phyloP scores from a whole-genome alignment of 2,888 invertebrate genomes.

The Noctua janthe region DNA sequence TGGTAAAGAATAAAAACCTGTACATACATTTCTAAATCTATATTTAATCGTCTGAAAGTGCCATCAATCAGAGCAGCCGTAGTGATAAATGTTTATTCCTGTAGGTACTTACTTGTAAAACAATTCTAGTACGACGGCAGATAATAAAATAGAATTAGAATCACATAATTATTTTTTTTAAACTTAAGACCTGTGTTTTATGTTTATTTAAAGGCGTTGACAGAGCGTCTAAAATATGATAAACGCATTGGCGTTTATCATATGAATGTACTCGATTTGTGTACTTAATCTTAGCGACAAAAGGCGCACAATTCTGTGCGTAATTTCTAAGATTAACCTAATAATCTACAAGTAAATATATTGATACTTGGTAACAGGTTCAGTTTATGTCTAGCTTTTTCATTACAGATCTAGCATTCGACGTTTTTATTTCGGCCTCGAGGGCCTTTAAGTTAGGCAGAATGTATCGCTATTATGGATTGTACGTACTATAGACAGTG shows the following conservation, averaged over 20 bases:
- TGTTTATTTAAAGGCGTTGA: slow-evolving; percentile 8
- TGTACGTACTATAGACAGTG: too few species aligned
- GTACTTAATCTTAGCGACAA: slow-evolving; percentile 13
- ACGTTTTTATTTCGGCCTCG: not conserved
- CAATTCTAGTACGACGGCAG: not conserved
- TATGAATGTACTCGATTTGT: slow-evolving; percentile 29
- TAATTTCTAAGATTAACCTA: not conserved
- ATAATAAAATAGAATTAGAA: slow-evolving; percentile 2
- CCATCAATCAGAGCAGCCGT: slow-evolving; percentile 31
- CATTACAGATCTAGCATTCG: not conserved
- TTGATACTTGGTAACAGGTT: slow-evolving; percentile 22
- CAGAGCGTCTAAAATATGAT: slow-evolving; percentile 6
- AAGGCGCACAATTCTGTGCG: slow-evolving; percentile 18
- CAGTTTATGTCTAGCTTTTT: slow-evolving; percentile 16
- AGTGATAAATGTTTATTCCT: slow-evolving; percentile 26
- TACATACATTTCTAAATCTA: not conserved
- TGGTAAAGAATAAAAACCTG: not conserved
- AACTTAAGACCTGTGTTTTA: not conserved
- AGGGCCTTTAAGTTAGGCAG: not conserved
- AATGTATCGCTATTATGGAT: not conserved
- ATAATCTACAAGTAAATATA: not conserved
- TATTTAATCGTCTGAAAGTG: slow-evolving; percentile 28
- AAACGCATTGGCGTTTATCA: slow-evolving; percentile 10
- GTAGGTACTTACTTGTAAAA: not conserved
- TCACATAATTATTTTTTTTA: not conserved